These are phyloP conservation scores for Pseudochaenichthys georgianus DNA, from an alignment of 2,797 vertebrate species.

Conservation along the genomic window DNA sequence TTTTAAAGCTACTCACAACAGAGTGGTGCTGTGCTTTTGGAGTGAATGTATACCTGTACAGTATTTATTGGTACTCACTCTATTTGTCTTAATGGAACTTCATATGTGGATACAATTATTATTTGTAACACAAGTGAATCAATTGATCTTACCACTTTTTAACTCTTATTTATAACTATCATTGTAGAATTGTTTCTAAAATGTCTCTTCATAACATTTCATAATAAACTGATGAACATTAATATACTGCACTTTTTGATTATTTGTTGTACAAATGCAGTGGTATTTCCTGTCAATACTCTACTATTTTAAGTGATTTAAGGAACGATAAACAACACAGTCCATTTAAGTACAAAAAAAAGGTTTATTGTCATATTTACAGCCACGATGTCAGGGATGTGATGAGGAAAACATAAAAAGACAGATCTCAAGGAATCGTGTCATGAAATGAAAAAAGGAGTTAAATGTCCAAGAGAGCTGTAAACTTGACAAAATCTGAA, in stretches of 20 bases:
- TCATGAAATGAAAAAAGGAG: constrained; percentile 34
- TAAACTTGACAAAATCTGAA: constrained; percentile 36
- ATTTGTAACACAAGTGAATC: constrained; percentile 4
- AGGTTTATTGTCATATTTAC: constrained; percentile 81
- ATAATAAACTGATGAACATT: constrained; percentile 48
- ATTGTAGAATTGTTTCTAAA: constrained; percentile 7
- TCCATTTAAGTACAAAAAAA: constrained; percentile 67
- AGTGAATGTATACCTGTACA: constrained; percentile 61
- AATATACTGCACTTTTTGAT: not conserved
- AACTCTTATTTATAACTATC: constrained; percentile 15
- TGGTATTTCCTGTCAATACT: not conserved
- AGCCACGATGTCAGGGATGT: constrained; percentile 55
- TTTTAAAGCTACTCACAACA: constrained; percentile 5
- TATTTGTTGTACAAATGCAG: not conserved
- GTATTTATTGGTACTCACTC: constrained; percentile 71
- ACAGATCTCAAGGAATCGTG: constrained; percentile 24
- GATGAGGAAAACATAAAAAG: constrained; percentile 55
- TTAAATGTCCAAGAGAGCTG: constrained; percentile 28
- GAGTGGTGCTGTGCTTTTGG: not conserved
- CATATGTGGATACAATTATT: constrained; percentile 7
- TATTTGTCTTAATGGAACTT: not conserved
- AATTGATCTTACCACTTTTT: not conserved
- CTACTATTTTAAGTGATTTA: not conserved
- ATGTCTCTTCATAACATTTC: constrained; percentile 6
- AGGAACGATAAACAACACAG: constrained; percentile 7